Percentiles rank a stretch among this genome's conserved stretches.
Evolutionary conservation across 2,113 vertebrate genomes (phyloP).

Genomic region (Perognathus longimembris): DNA sequence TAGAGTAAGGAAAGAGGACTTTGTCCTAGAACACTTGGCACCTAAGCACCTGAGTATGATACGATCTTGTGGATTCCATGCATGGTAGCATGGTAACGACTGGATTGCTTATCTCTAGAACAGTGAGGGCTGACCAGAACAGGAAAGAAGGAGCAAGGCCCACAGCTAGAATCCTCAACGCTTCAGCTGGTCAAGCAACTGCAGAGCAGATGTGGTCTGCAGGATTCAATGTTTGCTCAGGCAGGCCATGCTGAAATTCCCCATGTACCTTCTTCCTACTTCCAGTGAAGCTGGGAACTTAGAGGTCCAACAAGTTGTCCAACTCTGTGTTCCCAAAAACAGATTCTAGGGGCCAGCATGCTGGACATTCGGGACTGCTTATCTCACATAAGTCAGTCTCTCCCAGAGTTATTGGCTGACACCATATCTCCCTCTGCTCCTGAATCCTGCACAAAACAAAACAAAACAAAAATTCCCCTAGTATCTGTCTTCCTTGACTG

Average conservation of each 20-base stretch:
- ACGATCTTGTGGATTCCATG: neutral
- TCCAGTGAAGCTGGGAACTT: neutral
- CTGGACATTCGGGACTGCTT: conserved; percentile 19
- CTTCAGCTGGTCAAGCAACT: neutral
- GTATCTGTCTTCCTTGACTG: neutral
- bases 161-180: neutral
- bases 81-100: neutral
- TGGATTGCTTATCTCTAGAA: neutral
- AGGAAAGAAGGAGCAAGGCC: neutral
- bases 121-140: neutral
- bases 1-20: neutral
- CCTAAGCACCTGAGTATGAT: neutral
- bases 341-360: neutral
- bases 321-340: neutral
- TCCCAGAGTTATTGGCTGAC: neutral
- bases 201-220: neutral
- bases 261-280: neutral
- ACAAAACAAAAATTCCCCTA: neutral
- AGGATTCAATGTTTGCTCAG: neutral
- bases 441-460: neutral
- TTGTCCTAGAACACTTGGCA: rapidly evolving
- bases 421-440: neutral
- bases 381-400: neutral
- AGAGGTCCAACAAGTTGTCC: no score
- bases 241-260: neutral